phyloP scores from a whole-genome alignment of 2,113 vertebrate species.

The Heteronetta atricapilla region DNA sequence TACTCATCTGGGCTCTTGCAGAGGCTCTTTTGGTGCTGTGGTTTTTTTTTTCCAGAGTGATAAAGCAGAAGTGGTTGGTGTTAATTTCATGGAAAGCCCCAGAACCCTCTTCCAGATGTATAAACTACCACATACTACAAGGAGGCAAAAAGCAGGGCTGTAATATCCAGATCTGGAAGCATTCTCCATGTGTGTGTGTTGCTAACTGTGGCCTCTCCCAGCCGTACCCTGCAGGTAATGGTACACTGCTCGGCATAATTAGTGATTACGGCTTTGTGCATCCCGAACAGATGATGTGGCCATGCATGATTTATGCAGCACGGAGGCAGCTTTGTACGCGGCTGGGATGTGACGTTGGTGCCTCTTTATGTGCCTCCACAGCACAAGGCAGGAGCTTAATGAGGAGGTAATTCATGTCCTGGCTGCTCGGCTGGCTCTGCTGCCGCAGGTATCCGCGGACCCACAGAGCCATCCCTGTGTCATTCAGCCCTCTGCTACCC shows the following conservation, averaged over 20 bases:
- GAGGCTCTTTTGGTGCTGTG: neutral
- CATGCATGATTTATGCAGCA: slow-evolving; percentile 64
- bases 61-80: neutral
- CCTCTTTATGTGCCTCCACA: slow-evolving; percentile 18
- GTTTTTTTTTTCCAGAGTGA: neutral
- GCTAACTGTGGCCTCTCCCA: neutral
- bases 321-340: neutral
- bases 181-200: neutral
- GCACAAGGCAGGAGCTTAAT: slow-evolving; percentile 26
- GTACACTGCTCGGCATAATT: neutral
- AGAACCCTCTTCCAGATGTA: neutral
- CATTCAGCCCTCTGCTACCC: neutral
- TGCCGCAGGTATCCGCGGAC: neutral
- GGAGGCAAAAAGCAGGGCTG: neutral
- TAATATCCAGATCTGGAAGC: neutral
- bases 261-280: slow-evolving; percentile 26
- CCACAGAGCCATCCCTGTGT: neutral
- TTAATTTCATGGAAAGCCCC: neutral
- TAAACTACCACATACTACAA: neutral
- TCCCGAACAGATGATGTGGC: slow-evolving; percentile 46
- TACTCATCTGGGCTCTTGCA: slow-evolving; percentile 24
- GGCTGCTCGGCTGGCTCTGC: neutral
- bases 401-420: slow-evolving; percentile 35
- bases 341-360: slow-evolving; percentile 20
- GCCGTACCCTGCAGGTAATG: slow-evolving; percentile 22